Percentiles rank a stretch among this genome's conserved stretches.
These are phyloP conservation scores for Lepus townsendii DNA, from an alignment of 2,797 vertebrate genomes.

Conservation along the genomic window DNA sequence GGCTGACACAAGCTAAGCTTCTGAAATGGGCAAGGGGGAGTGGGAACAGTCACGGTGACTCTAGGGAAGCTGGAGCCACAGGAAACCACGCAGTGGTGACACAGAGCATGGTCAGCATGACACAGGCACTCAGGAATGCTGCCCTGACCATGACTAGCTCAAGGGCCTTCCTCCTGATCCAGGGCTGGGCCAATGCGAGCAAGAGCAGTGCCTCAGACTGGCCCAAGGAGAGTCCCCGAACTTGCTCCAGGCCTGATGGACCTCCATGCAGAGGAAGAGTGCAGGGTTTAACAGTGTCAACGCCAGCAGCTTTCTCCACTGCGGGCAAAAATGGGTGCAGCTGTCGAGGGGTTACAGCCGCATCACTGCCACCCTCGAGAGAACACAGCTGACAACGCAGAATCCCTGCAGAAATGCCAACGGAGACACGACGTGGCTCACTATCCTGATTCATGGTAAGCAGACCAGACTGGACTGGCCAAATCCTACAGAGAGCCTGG, in stretches of 20 bases:
- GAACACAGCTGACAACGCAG: neutral
- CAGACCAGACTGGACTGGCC: neutral
- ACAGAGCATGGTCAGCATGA: neutral
- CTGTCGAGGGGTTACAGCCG: neutral
- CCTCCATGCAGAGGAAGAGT: neutral
- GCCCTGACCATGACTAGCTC: neutral
- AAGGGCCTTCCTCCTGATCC: neutral
- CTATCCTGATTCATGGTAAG: neutral
- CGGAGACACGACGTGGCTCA: fast-evolving
- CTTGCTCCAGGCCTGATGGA: neutral
- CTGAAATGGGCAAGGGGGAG: neutral
- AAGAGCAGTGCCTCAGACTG: neutral
- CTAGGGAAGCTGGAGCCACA: neutral
- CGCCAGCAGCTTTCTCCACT: constrained; percentile 2
- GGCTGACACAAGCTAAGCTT: neutral
- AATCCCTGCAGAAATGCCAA: neutral
- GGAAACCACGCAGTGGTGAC: neutral
- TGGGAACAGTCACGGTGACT: neutral
- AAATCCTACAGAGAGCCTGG: neutral
- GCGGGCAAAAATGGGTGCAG: neutral
- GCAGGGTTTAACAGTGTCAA: neutral
- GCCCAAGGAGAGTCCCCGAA: neutral
- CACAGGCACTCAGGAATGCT: neutral
- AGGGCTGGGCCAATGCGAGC: neutral
- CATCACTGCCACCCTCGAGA: neutral